These are phyloP conservation scores for Potamilus streckersoni DNA, from an alignment of 1,140 invertebrate species.

Conservation along the genomic window DNA sequence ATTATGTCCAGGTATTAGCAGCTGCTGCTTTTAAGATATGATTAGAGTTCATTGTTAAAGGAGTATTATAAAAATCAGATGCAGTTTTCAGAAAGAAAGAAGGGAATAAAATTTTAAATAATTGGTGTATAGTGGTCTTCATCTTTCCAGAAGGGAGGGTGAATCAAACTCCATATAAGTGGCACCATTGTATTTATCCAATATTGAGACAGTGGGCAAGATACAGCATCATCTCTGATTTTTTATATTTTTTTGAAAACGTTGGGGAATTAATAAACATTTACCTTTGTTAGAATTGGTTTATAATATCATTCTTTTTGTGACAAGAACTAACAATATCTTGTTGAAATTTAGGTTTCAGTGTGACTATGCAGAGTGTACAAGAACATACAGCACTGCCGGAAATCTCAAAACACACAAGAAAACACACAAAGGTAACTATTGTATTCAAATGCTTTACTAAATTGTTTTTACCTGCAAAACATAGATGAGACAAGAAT, in stretches of 20 bases:
- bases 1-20: too few species aligned
- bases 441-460: background rate
- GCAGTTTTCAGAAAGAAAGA: too few species aligned
- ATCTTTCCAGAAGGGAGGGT: too few species aligned
- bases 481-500: background rate
- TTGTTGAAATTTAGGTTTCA: conserved; percentile 49
- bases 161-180: too few species aligned
- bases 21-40: too few species aligned
- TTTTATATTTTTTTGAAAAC: background rate
- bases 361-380: conserved; percentile 91
- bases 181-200: too few species aligned
- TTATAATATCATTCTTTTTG: background rate
- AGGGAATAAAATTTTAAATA: too few species aligned
- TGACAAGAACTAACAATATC: too few species aligned
- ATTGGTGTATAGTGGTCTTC: too few species aligned
- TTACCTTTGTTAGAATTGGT: background rate
- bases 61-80: too few species aligned
- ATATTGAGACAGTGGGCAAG: too few species aligned
- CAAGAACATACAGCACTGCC: conserved; percentile 90
- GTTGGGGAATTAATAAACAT: background rate
- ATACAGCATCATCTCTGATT: background rate
- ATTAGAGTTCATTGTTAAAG: too few species aligned
- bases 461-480: background rate
- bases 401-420: conserved; percentile 95
- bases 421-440: conserved; percentile 94